These are phyloP conservation scores for Coelopa frigida DNA, from an alignment of 1,140 invertebrate genomes.

Conservation along the genomic window DNA sequence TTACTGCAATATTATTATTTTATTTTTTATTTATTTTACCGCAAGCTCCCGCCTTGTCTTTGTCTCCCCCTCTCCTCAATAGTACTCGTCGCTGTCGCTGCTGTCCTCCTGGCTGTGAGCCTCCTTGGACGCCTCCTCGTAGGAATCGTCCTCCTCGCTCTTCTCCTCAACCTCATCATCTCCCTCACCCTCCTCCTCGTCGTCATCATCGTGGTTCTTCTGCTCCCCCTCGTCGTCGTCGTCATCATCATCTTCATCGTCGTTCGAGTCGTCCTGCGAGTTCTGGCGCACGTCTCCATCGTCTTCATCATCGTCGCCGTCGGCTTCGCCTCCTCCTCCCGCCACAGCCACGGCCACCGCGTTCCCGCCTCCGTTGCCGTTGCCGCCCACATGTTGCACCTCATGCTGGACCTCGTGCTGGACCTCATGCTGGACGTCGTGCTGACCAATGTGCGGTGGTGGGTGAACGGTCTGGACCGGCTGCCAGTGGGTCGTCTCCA, in stretches of 20 bases:
- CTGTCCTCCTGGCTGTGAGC: conserved; percentile 13
- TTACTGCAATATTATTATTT: too few relatives aligned
- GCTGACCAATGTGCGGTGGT: too few relatives aligned
- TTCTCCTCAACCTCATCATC: conserved; percentile 10
- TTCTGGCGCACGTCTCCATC: background rate
- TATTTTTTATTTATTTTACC: too few relatives aligned
- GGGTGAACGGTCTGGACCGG: too few relatives aligned
- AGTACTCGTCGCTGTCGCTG: conserved; percentile 29
- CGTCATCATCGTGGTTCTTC: conserved; percentile 1
- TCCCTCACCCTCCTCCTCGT: conserved; percentile 11
- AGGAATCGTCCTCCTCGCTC: conserved; percentile 18
- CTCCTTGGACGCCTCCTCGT: conserved; percentile 15
- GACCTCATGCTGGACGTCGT: background rate
- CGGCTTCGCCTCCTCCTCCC: background rate
- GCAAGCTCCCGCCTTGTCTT: too few relatives aligned
- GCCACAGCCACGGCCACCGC: background rate
- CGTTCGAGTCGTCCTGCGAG: background rate
- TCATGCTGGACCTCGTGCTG: conserved; percentile 5
- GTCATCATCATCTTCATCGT: conserved; percentile 8
- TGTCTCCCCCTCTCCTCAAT: too few relatives aligned
- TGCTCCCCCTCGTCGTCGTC: conserved; percentile 1
- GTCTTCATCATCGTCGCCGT: background rate
- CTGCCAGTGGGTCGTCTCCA: too few relatives aligned
- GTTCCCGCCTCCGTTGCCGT: background rate
- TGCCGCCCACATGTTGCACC: too few relatives aligned